Evolutionary conservation across 2,113 vertebrate genomes (phyloP).

Genomic region (Sardina pilchardus): DNA sequence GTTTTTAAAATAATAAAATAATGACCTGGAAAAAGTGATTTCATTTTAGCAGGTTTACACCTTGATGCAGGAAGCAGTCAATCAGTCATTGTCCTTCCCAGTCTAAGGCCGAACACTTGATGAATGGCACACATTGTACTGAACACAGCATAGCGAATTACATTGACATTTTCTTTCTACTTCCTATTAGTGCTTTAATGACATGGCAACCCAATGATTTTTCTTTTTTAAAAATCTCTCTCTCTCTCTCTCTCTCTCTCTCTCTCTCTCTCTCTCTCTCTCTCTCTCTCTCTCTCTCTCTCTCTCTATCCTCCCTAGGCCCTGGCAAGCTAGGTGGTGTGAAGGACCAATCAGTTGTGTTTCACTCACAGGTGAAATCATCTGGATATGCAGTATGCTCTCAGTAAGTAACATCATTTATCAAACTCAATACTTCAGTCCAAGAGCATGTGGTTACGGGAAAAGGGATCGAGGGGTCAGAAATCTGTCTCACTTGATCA

Average conservation of each 20-base stretch:
- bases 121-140: background rate
- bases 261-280: background rate
- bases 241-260: background rate
- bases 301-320: background rate
- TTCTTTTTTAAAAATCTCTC: background rate
- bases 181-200: background rate
- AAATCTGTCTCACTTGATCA: background rate
- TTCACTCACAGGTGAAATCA: constrained; percentile 81
- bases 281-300: constrained; percentile 27
- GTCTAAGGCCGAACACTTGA: background rate
- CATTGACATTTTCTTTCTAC: background rate
- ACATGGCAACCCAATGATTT: background rate
- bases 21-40: background rate
- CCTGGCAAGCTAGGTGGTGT: constrained; percentile 44
- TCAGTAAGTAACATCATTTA: constrained; percentile 62
- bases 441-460: background rate
- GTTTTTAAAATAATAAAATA: background rate
- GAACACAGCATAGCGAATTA: background rate
- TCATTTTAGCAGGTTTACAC: background rate
- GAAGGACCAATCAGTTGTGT: constrained; percentile 80
- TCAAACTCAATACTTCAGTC: background rate
- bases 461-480: background rate
- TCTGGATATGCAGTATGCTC: constrained; percentile 80
- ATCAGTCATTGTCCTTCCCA: constrained; percentile 3
- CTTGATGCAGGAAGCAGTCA: background rate